These are phyloP conservation scores for Spongilla lacustris DNA, from an alignment of 37 sponge, comb jelly and placozoan species.

Conservation along the genomic window DNA sequence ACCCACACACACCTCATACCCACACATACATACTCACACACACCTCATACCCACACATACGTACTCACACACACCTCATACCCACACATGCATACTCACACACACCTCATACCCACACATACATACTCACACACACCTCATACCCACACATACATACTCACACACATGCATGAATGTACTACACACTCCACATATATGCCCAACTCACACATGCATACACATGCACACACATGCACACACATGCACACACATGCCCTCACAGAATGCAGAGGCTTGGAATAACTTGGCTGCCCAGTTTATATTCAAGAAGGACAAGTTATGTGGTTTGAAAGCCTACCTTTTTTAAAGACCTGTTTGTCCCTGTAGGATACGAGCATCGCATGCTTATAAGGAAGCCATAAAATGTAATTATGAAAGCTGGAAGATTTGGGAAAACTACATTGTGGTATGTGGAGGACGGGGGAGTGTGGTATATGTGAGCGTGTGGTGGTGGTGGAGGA, in stretches of 20 bases:
- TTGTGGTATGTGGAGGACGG: constrained; percentile 55
- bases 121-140: too few relatives aligned
- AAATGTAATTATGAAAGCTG: constrained; percentile 84
- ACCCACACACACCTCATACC: too few relatives aligned
- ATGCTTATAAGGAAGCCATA: constrained; percentile 74
- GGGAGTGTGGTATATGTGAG: background rate
- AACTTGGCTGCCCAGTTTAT: constrained; percentile 81
- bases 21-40: too few relatives aligned
- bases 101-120: too few relatives aligned
- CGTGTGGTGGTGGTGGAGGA: background rate
- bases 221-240: background rate
- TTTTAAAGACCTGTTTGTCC: background rate
- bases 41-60: too few relatives aligned
- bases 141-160: too few relatives aligned
- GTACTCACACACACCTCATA: too few relatives aligned
- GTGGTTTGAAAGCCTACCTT: background rate
- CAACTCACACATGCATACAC: background rate
- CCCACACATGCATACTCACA: too few relatives aligned
- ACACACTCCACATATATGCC: too few relatives aligned
- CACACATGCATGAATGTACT: too few relatives aligned
- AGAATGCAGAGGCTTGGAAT: constrained; percentile 93
- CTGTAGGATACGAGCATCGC: constrained; percentile 61
- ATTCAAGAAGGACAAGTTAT: constrained; percentile 79
- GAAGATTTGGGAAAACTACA: constrained; percentile 95
- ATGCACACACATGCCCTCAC: background rate